Percentiles rank a stretch among this genome's conserved stretches.
These are phyloP conservation scores for Bettongia penicillata DNA, from an alignment of 2,113 vertebrate genomes.

Conservation along the genomic window DNA sequence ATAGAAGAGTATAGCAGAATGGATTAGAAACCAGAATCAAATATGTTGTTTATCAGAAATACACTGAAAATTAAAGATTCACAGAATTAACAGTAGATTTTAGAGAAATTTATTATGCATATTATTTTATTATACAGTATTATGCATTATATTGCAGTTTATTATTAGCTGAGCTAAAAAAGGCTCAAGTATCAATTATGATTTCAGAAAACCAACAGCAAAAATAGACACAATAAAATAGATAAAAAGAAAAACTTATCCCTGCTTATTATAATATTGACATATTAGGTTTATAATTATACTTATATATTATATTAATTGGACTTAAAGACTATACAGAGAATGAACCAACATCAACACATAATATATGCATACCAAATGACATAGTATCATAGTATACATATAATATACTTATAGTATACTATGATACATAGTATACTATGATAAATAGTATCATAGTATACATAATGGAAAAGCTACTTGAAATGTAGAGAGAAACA, in stretches of 20 bases:
- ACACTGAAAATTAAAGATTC: neutral
- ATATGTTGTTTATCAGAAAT: neutral
- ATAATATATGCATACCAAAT: neutral
- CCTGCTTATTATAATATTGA: neutral
- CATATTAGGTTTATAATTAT: neutral
- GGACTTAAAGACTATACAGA: neutral
- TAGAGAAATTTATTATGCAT: neutral
- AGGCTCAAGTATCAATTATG: neutral
- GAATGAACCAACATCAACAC: neutral
- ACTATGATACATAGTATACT: too few relatives aligned
- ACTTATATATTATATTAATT: neutral
- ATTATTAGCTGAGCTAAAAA: neutral
- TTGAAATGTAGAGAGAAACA: neutral
- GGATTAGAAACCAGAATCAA: neutral
- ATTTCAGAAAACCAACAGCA: neutral
- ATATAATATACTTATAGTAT: too few relatives aligned
- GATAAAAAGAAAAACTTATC: neutral
- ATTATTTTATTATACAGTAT: neutral
- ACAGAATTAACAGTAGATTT: neutral
- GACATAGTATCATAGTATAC: neutral
- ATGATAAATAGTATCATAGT: too few relatives aligned
- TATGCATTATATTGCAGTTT: neutral
- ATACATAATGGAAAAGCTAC: neutral
- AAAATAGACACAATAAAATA: neutral
- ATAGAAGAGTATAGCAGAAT: neutral